Evolutionary conservation across 2,888 invertebrate genomes (phyloP).

Genomic region (Lapara coniferarum): DNA sequence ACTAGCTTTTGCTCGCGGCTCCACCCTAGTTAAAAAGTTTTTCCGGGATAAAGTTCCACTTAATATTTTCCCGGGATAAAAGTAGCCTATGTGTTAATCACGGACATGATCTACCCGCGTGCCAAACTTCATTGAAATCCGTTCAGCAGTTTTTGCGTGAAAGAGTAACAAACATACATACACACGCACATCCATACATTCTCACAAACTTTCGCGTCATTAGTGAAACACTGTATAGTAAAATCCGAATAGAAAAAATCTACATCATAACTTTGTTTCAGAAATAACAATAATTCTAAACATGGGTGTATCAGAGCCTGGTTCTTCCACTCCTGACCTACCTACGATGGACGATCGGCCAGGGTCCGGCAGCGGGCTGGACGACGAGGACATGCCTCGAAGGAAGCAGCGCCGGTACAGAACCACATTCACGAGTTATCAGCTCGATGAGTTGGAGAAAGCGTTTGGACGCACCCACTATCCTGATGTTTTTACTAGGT

Average conservation of each 20-base stretch:
- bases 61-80: too few species aligned
- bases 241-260: background rate
- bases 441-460: conserved; percentile 97
- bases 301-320: conserved; percentile 77
- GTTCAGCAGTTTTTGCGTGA: too few species aligned
- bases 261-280: conserved; percentile 26
- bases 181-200: too few species aligned
- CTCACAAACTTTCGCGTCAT: too few species aligned
- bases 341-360: conserved; percentile 67
- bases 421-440: conserved; percentile 96
- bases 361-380: conserved; percentile 72
- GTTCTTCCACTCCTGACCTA: conserved; percentile 66
- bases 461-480: conserved; percentile 99
- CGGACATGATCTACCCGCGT: too few species aligned
- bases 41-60: too few species aligned
- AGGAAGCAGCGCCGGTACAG: conserved; percentile 96
- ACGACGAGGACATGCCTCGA: conserved; percentile 92
- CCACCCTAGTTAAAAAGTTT: too few species aligned
- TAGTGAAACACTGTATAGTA: background rate
- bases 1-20: too few species aligned
- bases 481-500: conserved; percentile 99
- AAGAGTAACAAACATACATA: too few species aligned
- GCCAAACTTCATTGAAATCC: too few species aligned
- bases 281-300: conserved; percentile 18
- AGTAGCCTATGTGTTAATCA: too few species aligned